Evolutionary conservation across 2,888 invertebrate genomes (phyloP).

Genomic region (Slavum lentiscoides): DNA sequence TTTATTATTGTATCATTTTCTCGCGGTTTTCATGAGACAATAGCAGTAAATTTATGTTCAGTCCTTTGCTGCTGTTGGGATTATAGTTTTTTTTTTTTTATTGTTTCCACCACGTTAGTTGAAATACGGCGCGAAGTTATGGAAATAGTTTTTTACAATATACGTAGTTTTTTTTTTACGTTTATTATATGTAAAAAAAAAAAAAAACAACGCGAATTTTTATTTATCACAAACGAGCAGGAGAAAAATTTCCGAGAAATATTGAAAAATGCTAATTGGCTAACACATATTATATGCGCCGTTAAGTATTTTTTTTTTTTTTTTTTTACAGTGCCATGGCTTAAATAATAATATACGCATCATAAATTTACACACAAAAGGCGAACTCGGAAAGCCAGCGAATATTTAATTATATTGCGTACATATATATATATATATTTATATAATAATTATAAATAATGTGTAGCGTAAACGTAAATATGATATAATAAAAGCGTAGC

Average conservation of each 20-base stretch:
- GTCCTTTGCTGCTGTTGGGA: no score
- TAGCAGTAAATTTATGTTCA: no score
- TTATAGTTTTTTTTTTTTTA: no score
- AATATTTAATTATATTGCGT: slow-evolving; percentile 6
- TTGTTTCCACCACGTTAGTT: no score
- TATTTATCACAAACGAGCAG: neutral
- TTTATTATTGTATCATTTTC: no score
- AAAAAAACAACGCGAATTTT: neutral
- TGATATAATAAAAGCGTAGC: neutral
- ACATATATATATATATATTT: neutral
- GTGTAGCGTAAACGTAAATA: neutral
- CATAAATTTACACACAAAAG: neutral
- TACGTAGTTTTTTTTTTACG: neutral
- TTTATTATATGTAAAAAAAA: neutral
- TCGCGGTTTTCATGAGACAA: no score
- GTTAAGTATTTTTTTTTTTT: neutral
- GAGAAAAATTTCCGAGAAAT: neutral
- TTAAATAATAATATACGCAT: neutral
- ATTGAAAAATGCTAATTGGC: slow-evolving; percentile 6
- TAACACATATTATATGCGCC: neutral
- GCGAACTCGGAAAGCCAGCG: neutral
- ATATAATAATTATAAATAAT: neutral
- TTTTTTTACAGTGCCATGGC: neutral
- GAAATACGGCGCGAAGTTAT: neutral
- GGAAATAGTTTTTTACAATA: neutral